Conservation (phyloP, 2,888 invertebrate genomes). For the Neoitamus cyanurus region DNA sequence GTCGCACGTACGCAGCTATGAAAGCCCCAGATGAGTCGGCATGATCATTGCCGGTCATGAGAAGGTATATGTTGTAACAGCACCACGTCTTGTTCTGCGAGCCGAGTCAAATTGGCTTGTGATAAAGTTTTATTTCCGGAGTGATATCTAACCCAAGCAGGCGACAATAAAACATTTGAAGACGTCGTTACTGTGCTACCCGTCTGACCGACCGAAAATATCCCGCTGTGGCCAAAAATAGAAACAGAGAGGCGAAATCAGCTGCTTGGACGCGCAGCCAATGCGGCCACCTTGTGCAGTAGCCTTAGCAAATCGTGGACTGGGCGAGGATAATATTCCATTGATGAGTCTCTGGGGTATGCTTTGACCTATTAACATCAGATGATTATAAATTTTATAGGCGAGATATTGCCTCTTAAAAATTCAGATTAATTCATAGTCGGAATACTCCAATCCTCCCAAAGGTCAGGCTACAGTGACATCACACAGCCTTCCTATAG, state of each 20-base stretch:
- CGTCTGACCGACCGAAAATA: neutral
- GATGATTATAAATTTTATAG: neutral
- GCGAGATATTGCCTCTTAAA: neutral
- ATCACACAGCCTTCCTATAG: neutral
- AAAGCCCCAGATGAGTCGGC: neutral
- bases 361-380: neutral
- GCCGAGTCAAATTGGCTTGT: neutral
- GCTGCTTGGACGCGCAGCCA: neutral
- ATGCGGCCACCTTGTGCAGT: neutral
- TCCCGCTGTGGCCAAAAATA: neutral
- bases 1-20: slow-evolving; percentile 17
- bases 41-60: neutral
- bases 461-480: neutral
- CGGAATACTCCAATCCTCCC: neutral
- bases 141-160: neutral
- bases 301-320: neutral
- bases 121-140: slow-evolving; percentile 38
- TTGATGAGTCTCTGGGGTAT: neutral
- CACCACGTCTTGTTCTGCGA: neutral
- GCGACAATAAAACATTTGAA: neutral
- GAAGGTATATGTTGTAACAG: neutral
- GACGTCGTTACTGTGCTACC: neutral
- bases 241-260: neutral
- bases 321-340: neutral
- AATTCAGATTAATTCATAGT: neutral